These are phyloP conservation scores for Polypterus senegalus DNA, from an alignment of 2,113 vertebrate genomes.

Conservation along the genomic window DNA sequence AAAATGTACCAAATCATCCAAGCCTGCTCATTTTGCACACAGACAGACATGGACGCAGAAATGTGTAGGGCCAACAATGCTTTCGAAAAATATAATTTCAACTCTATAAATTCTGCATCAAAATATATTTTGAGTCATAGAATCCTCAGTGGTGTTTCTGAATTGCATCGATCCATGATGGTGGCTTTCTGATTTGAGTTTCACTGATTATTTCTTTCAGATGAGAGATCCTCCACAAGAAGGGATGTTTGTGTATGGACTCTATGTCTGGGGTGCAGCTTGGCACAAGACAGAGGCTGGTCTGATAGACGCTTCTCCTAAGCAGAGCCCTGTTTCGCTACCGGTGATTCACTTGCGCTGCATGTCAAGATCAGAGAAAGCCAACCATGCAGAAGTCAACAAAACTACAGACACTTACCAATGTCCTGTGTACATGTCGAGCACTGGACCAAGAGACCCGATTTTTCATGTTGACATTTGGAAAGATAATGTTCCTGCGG, in stretches of 20 bases:
- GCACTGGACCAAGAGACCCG: conserved; percentile 6
- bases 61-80: too few relatives aligned
- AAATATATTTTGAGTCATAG: too few relatives aligned
- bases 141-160: too few relatives aligned
- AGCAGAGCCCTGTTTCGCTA: conserved; percentile 6
- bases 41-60: too few relatives aligned
- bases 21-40: too few relatives aligned
- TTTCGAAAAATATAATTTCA: too few relatives aligned
- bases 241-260: conserved; percentile 19
- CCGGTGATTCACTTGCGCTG: conserved; percentile 17
- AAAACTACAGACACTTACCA: conserved; percentile 10
- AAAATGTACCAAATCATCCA: too few relatives aligned
- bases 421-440: conserved; percentile 18
- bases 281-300: conserved; percentile 21
- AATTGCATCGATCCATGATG: too few relatives aligned
- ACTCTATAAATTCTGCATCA: too few relatives aligned
- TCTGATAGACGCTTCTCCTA: conserved; percentile 16
- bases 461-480: conserved; percentile 12
- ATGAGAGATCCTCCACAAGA: conserved; percentile 21
- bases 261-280: conserved; percentile 18
- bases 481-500: conserved; percentile 15
- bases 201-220: conserved; percentile 8
- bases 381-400: neutral
- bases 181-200: too few relatives aligned
- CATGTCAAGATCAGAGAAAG: conserved; percentile 14